phyloP scores from a whole-genome alignment of 37 sponge, comb jelly and placozoan genomes.

The Chondrosia reniformis region DNA sequence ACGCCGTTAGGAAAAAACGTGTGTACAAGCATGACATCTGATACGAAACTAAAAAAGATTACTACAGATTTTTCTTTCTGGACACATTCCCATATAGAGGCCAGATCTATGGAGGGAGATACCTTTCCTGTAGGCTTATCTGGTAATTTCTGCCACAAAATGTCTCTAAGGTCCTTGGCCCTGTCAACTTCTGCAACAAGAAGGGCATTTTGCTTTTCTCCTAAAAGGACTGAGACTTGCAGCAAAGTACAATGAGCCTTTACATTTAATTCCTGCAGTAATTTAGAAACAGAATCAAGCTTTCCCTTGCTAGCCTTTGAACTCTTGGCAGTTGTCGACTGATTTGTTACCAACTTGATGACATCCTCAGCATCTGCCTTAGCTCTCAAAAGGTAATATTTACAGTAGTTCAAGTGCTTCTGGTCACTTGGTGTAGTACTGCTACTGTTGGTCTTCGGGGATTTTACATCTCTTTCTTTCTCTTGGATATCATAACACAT shows the following conservation, averaged over 20 bases:
- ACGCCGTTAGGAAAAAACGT: neutral
- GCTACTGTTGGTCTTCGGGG: neutral
- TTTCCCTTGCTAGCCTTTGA: slow-evolving; percentile 15
- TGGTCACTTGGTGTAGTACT: too few species aligned
- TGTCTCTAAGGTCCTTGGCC: slow-evolving; percentile 64
- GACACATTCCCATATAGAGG: slow-evolving; percentile 18
- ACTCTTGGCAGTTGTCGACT: slow-evolving; percentile 36
- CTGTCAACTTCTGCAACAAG: slow-evolving; percentile 50
- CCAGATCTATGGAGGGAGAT: slow-evolving; percentile 26
- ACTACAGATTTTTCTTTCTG: slow-evolving; percentile 22
- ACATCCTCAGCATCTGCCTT: slow-evolving; percentile 44
- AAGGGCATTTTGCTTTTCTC: slow-evolving; percentile 37
- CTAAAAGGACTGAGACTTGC: slow-evolving; percentile 39
- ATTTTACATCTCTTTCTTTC: too few species aligned
- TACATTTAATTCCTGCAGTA: slow-evolving; percentile 53
- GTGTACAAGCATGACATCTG: slow-evolving; percentile 30
- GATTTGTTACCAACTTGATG: slow-evolving; percentile 25
- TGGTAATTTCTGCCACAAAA: slow-evolving; percentile 39
- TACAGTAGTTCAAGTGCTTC: neutral
- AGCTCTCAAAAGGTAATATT: slow-evolving; percentile 27
- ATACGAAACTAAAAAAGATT: slow-evolving; percentile 49
- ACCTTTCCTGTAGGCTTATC: neutral
- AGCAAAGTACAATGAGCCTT: slow-evolving; percentile 51
- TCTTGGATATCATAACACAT: neutral
- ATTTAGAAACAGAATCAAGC: slow-evolving; percentile 40